Base-by-base conservation (phyloP, 2,113 vertebrate genomes). In the Cynocephalus volans region DNA sequence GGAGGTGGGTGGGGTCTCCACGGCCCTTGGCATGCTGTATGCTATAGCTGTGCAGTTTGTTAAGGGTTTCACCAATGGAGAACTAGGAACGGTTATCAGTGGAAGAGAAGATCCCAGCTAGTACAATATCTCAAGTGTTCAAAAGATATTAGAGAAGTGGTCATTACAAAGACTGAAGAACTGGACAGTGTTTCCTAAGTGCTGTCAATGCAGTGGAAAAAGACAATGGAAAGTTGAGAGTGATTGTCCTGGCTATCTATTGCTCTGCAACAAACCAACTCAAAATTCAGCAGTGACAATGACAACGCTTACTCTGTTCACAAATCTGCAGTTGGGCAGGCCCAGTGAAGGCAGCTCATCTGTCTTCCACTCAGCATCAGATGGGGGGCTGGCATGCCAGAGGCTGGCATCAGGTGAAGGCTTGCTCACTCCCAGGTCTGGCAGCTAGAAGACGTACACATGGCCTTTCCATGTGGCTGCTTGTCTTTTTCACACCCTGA, bases 341-440 rank as follows among this genome's bases (percentile, higher is more conserved):
- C 23, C 70, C 23, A 60, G 56, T 3, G 33, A 76, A 88, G 36
- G 56, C 0, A 69, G 10, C 8, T 56, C 26, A 45, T 64, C 72
- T 33, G 3, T 48, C 36, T 33, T 83, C n/a, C 41, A 87, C 15
- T 50, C 21, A 21, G 86, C 33, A 15, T 48, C 75, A 83, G n/a
- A 54, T 21, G 21, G 23, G 23, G 62, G 8, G 21, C 19, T 62
- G 36, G 60, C 69, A 56, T 5, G 21, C 45, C 15, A 15, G 67
- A 84, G 67, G 52, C 7, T 79, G 41, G 65, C 36, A 23, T n/a
- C 52, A 33, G 8, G 33, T 3, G 28, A 83, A 48, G 26, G 3
- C 45, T 67, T 5, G 12, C 17, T 52, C 1, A 7, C 1, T 45
- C 11, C 0, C 3, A 0, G 19, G 3, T 73, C 28, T 50, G 26